Percentiles rank a stretch among this genome's conserved stretches.
Evolutionary conservation across 2,888 invertebrate genomes (phyloP).

Genomic region (Argyresthia albistria): DNA sequence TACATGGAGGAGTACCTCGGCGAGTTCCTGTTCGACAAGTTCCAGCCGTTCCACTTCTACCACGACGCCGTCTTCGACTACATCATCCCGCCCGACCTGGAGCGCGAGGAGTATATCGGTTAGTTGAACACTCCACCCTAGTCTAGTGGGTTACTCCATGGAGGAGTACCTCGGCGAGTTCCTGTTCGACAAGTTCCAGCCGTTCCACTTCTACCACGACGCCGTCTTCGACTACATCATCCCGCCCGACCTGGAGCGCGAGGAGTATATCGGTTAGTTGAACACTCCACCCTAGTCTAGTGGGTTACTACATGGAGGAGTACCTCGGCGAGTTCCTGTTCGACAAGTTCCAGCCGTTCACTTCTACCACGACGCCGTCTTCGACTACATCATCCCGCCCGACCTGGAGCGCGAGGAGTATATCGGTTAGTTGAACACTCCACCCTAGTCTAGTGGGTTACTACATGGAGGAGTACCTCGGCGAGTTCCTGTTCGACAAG

Average conservation of each 20-base stretch:
- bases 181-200: constrained; percentile 86
- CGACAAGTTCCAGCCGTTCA: constrained; percentile 82
- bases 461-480: constrained; percentile 96
- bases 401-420: constrained; percentile 79
- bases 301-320: constrained; percentile 90
- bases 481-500: constrained; percentile 94
- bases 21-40: constrained; percentile 92
- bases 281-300: neutral
- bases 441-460: constrained; percentile 41
- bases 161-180: constrained; percentile 96
- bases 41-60: constrained; percentile 83
- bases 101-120: constrained; percentile 82
- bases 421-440: constrained; percentile 79
- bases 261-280: constrained; percentile 78
- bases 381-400: constrained; percentile 85
- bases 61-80: constrained; percentile 82
- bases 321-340: constrained; percentile 96
- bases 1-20: constrained; percentile 97
- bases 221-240: constrained; percentile 83
- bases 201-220: constrained; percentile 84
- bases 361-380: constrained; percentile 82
- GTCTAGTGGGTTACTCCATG: constrained; percentile 78
- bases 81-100: constrained; percentile 79
- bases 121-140: constrained; percentile 10
- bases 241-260: constrained; percentile 77